Evolutionary conservation across 2,888 invertebrate genomes (phyloP).

Genomic region (Eurytoma californica): DNA sequence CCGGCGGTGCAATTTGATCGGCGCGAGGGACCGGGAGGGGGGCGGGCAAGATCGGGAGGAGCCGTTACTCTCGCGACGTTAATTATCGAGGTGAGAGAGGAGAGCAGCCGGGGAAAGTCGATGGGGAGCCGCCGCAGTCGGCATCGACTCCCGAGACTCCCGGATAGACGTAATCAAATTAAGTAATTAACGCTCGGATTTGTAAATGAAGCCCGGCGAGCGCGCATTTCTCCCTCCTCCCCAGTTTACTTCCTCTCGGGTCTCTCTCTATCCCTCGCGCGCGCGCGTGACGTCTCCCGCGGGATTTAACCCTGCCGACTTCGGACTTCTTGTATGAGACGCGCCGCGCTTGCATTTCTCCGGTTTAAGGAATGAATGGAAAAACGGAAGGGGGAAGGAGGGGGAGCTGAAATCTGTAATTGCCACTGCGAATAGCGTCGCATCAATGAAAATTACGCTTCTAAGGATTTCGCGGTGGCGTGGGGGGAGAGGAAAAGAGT

Average conservation of each 20-base stretch:
- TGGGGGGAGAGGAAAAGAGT: neutral
- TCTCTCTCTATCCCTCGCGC: neutral
- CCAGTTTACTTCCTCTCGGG: neutral
- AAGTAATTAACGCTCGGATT: constrained; percentile 56
- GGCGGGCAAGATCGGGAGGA: constrained; percentile 18
- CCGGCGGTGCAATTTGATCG: constrained; percentile 58
- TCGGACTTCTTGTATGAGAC: constrained; percentile 26
- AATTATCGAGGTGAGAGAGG: constrained; percentile 44
- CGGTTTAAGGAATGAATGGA: constrained; percentile 1
- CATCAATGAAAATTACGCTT: constrained; percentile 33
- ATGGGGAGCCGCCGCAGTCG: constrained; percentile 5
- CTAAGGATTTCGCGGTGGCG: neutral
- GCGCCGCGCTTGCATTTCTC: neutral
- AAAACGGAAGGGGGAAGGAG: neutral
- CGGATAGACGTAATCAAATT: constrained; percentile 55
- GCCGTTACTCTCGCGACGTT: constrained; percentile 44
- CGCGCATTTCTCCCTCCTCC: constrained; percentile 1
- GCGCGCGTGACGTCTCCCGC: neutral
- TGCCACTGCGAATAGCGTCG: constrained; percentile 22
- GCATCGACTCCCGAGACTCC: constrained; percentile 14
- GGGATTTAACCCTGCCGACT: constrained; percentile 35
- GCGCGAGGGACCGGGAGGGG: constrained; percentile 18
- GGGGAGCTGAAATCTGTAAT: constrained; percentile 27
- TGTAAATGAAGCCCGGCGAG: constrained; percentile 52
- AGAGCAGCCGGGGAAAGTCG: constrained; percentile 26